Conservation (phyloP, 1,140 invertebrate species). For the Callitettix versicolor region DNA sequence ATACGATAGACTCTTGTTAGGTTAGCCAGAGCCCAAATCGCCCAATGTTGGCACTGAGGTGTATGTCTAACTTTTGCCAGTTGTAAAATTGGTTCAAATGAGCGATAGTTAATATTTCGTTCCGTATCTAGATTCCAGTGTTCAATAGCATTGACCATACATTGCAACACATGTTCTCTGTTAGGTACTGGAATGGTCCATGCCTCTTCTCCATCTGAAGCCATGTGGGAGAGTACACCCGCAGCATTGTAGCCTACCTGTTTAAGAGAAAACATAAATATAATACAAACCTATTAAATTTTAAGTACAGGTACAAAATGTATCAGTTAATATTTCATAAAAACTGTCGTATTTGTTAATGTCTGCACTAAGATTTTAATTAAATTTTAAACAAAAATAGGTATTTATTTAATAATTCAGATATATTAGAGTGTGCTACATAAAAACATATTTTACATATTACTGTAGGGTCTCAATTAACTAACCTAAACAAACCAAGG, state of each 20-base stretch:
- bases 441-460: too few species aligned
- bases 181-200: conserved; percentile 67
- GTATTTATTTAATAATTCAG: too few species aligned
- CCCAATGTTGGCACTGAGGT: conserved; percentile 88
- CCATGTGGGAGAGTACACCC: conserved; percentile 89
- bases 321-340: too few species aligned
- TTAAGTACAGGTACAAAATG: too few species aligned
- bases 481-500: too few species aligned
- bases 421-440: too few species aligned
- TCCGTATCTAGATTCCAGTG: conserved; percentile 78
- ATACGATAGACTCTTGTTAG: conserved; percentile 85
- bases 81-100: conserved; percentile 82
- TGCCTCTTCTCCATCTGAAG: conserved; percentile 74
- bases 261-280: too few species aligned
- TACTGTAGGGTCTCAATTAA: too few species aligned
- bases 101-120: conserved; percentile 94
- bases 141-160: conserved; percentile 71
- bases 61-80: conserved; percentile 71
- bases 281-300: too few species aligned
- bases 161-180: conserved; percentile 59
- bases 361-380: not conserved
- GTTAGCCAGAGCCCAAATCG: conserved; percentile 95
- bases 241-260: conserved; percentile 93
- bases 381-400: not conserved
- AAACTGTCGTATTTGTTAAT: too few species aligned